phyloP scores from a whole-genome alignment of 2,888 invertebrate species.

The Zelleria hepariella region DNA sequence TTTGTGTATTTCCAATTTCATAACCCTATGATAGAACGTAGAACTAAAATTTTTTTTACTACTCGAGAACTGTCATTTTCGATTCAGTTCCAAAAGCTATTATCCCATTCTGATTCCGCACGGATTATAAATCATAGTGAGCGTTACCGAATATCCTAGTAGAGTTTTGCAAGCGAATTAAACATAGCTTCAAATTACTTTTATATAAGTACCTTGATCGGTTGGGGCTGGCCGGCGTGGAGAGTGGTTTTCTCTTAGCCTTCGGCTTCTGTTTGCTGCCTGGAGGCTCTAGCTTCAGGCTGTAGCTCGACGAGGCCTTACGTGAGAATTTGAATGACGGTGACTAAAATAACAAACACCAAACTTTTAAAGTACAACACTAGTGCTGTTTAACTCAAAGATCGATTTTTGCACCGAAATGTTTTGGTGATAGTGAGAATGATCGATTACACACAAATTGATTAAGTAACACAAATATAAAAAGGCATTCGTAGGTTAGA shows the following conservation, averaged over 20 bases:
- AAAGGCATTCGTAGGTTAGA: too few relatives aligned
- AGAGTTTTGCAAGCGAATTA: too few relatives aligned
- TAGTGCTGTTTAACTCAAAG: neutral
- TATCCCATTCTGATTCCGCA: too few relatives aligned
- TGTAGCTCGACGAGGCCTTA: constrained; percentile 97
- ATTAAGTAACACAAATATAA: neutral
- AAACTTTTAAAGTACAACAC: neutral
- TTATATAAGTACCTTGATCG: constrained; percentile 72
- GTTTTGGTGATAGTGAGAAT: neutral
- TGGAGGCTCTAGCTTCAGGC: constrained; percentile 92
- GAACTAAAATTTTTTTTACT: too few relatives aligned
- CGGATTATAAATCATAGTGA: too few relatives aligned
- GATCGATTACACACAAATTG: too few relatives aligned
- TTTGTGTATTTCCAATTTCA: too few relatives aligned
- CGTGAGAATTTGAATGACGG: constrained; percentile 98
- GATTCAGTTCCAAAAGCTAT: too few relatives aligned
- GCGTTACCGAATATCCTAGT: too few relatives aligned
- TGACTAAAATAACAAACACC: constrained; percentile 79
- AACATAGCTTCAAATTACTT: too few relatives aligned
- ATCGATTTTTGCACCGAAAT: neutral
- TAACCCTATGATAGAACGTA: too few relatives aligned
- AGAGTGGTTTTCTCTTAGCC: constrained; percentile 90
- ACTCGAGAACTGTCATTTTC: too few relatives aligned
- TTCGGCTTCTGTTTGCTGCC: constrained; percentile 89
- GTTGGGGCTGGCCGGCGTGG: constrained; percentile 94